phyloP scores from a whole-genome alignment of 2,113 vertebrate genomes.

The Cavia aperea region DNA sequence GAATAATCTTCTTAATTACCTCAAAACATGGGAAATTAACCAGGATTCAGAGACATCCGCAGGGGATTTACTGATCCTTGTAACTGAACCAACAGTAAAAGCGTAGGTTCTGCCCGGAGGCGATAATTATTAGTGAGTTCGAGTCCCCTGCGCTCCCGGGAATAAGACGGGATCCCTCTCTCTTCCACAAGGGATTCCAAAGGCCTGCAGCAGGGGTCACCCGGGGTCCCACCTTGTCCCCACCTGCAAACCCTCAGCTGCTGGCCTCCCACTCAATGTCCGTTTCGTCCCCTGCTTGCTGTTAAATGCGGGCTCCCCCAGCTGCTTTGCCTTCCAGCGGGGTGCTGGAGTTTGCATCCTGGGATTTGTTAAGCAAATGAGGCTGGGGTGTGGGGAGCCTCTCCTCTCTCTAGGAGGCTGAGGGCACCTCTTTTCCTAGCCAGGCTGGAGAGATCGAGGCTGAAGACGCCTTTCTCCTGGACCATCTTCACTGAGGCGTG shows the following conservation, averaged over 20 bases:
- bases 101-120: not conserved
- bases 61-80: not conserved
- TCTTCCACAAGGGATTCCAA: rapidly evolving
- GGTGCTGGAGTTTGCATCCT: not conserved
- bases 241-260: rapidly evolving
- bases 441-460: not conserved
- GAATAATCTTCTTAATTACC: not conserved
- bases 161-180: not conserved
- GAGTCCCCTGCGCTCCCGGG: rapidly evolving
- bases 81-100: not conserved
- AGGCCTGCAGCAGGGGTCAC: too few species aligned
- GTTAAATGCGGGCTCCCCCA: rapidly evolving
- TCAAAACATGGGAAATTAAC: not conserved
- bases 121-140: not conserved
- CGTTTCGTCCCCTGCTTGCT: not conserved
- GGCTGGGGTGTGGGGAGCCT: not conserved
- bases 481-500: not conserved
- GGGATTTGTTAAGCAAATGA: constrained; percentile 31
- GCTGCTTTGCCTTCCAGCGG: too few species aligned
- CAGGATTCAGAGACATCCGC: not conserved
- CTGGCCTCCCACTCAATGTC: not conserved
- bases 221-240: not conserved
- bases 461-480: not conserved
- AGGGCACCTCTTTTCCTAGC: not conserved
- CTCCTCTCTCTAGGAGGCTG: not conserved